phyloP scores from a whole-genome alignment of 2,888 invertebrate genomes.

The Amphimallon solstitiale region DNA sequence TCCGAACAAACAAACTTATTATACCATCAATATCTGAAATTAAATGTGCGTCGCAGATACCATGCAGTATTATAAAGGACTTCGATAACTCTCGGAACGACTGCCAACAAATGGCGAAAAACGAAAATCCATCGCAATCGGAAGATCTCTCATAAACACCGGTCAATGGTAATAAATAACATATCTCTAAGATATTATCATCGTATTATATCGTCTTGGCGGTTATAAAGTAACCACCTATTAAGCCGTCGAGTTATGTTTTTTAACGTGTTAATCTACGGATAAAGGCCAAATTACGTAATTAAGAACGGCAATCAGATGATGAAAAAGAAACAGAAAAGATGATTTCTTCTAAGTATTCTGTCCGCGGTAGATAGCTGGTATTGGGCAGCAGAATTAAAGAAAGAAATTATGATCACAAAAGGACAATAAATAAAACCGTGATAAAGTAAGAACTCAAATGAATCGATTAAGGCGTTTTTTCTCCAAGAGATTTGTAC shows the following conservation, averaged over 20 bases:
- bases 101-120: not conserved
- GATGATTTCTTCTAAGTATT: no score
- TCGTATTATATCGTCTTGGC: not conserved
- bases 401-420: conserved; percentile 1
- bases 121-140: not conserved
- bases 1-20: no score
- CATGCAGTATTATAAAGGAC: no score
- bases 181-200: conserved; percentile 13
- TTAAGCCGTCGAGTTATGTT: conserved; percentile 2
- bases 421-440: not conserved
- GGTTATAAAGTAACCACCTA: conserved; percentile 8
- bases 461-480: conserved; percentile 12
- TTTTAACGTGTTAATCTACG: conserved; percentile 24
- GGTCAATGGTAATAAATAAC: conserved; percentile 17
- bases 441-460: not conserved
- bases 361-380: conserved; percentile 2
- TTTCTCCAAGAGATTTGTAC: not conserved
- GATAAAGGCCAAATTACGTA: conserved; percentile 19
- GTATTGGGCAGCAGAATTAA: conserved; percentile 3
- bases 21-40: no score
- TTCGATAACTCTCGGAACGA: no score
- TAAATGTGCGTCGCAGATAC: no score
- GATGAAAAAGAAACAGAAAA: no score
- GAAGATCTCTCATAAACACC: conserved; percentile 17
- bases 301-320: conserved; percentile 18